Evolutionary conservation across 2,113 vertebrate species (phyloP).

Genomic region (Malurus cyaneus): DNA sequence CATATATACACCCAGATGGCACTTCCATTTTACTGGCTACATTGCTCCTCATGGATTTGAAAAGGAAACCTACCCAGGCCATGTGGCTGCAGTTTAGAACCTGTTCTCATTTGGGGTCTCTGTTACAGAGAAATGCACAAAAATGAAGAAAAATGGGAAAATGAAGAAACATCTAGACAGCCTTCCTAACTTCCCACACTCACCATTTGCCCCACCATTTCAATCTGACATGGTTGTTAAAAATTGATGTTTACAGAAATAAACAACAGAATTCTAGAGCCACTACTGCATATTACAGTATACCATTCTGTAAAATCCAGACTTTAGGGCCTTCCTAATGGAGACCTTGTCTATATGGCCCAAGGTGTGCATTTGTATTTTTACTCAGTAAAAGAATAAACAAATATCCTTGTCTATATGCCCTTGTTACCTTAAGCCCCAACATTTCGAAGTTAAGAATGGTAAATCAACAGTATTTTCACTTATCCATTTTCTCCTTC

Average conservation of each 20-base stretch:
- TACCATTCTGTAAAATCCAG: background rate
- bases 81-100: conserved; percentile 49
- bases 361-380: background rate
- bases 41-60: conserved; percentile 67
- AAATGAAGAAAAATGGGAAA: conserved; percentile 28
- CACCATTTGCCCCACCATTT: background rate
- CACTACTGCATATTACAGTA: background rate
- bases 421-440: background rate
- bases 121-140: background rate
- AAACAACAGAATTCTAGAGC: background rate
- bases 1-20: conserved; percentile 75
- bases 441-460: background rate
- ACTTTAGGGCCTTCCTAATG: background rate
- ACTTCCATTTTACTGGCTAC: conserved; percentile 72
- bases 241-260: background rate
- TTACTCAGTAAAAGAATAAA: background rate
- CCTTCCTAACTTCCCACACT: background rate
- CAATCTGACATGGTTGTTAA: background rate
- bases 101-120: conserved; percentile 9
- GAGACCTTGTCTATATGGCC: background rate
- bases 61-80: conserved; percentile 61
- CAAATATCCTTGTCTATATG: background rate
- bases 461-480: background rate
- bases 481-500: background rate
- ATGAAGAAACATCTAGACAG: background rate